Evolutionary conservation across 1,140 invertebrate genomes (phyloP).

Genomic region (Gryon sp.): DNA sequence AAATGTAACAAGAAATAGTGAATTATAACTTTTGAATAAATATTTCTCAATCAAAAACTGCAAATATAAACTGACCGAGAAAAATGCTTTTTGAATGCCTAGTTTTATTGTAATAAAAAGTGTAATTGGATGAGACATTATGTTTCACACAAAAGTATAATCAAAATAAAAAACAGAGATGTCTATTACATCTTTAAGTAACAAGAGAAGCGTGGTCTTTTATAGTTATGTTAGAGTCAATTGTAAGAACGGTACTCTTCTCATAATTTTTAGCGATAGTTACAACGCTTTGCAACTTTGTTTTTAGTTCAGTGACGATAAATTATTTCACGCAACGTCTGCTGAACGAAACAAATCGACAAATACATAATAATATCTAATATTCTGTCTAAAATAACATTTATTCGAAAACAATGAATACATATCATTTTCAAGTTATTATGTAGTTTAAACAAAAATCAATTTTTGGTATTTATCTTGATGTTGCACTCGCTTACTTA

Average conservation of each 20-base stretch:
- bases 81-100: neutral
- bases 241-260: conserved; percentile 30
- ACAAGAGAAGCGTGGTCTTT: conserved; percentile 8
- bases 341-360: no score
- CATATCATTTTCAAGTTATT: no score
- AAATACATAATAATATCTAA: no score
- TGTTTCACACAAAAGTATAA: no score
- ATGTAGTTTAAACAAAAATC: no score
- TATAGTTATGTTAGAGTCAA: neutral
- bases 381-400: no score
- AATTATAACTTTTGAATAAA: conserved; percentile 28
- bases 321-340: conserved; percentile 7
- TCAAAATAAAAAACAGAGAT: conserved; percentile 1
- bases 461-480: no score
- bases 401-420: neutral
- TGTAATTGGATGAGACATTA: no score
- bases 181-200: neutral
- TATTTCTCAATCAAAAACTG: neutral
- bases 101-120: neutral
- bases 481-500: no score
- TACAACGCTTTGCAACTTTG: conserved; percentile 12
- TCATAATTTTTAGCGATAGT: conserved; percentile 20
- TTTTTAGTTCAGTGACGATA: conserved; percentile 6
- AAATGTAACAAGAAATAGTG: conserved; percentile 30
- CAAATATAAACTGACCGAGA: conserved; percentile 1